phyloP scores from a whole-genome alignment of 2,888 invertebrate genomes.

The Dione juno region DNA sequence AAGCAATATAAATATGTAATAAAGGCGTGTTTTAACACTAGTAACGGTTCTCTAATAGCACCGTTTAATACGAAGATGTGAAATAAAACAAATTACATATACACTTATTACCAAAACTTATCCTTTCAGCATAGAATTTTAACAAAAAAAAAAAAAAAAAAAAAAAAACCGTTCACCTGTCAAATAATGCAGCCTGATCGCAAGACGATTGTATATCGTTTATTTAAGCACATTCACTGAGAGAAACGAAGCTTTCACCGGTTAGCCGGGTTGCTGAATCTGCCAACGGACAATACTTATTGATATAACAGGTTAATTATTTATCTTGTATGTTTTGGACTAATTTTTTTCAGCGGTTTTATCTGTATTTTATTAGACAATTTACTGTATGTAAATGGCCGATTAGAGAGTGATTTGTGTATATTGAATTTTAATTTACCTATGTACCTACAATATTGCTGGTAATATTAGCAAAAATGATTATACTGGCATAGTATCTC shows the following conservation, averaged over 20 bases:
- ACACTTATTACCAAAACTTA: background rate
- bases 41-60: no score
- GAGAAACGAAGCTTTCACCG: slow-evolving; percentile 37
- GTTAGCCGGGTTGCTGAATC: slow-evolving; percentile 19
- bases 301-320: slow-evolving; percentile 26
- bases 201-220: slow-evolving; percentile 19
- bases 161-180: background rate
- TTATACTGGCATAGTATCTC: no score
- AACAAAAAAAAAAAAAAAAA: background rate
- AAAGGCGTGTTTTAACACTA: no score
- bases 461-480: no score
- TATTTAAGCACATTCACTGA: slow-evolving; percentile 32
- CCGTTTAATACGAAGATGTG: no score
- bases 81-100: no score
- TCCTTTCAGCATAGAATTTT: background rate
- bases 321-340: background rate
- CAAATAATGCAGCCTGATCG: slow-evolving; percentile 20
- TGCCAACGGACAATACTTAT: slow-evolving; percentile 27
- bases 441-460: no score
- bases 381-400: background rate
- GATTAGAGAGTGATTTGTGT: background rate
- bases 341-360: background rate
- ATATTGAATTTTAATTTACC: no score
- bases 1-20: no score
- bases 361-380: background rate